Base-by-base conservation (phyloP, 2,797 vertebrate species). In the Glossophaga mutica region DNA sequence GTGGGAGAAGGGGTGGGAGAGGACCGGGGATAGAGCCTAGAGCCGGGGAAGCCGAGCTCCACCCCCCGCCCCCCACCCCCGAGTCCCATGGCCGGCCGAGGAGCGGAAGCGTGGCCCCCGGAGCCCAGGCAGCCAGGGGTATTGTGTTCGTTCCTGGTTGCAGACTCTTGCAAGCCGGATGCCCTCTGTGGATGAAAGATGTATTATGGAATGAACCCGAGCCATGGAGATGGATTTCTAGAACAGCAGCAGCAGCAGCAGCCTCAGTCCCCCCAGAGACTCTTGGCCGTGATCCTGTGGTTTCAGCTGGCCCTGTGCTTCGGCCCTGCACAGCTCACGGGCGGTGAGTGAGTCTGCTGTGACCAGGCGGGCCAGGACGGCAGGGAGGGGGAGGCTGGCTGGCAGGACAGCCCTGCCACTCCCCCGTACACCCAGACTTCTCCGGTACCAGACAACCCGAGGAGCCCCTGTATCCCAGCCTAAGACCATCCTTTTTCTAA, bases 181-280 rank as follows among this genome's bases (percentile, higher is more conserved):
- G 98, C 98, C 98, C 98, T 97, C 97, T 96, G 98, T 96, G 97
- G 98, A 97, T 98, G 98, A 98, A 98, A 98, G 98, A 98, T 98
- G 98, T 98, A 98, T 98, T 95, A 98, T 98, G 98, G 98, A 98
- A 98, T 98, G 98, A 98, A 95, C 97, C 98, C 97, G 97, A 98
- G 97, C 97, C 94, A 94, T 97, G 94, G 98, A 96, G 97, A 97
- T 96, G 97, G 95, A 48, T 97, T 98, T 97, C 96, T 97, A 97
- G 98, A 97, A 81, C 96, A 89, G 90, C 97, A 65, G 83, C 52
- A 55, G 52, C 95, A 70, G 79, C 94, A 48, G 93, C 97, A 92
- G 91, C 87, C 97, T 87, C 97, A 92, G 62, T 90, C 50, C 87
- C 97, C 97, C 91, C 97, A 97, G 92, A 98, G 97, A 94, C 98